Conservation (phyloP, 2,888 invertebrate species). For the Tinea pellionella region DNA sequence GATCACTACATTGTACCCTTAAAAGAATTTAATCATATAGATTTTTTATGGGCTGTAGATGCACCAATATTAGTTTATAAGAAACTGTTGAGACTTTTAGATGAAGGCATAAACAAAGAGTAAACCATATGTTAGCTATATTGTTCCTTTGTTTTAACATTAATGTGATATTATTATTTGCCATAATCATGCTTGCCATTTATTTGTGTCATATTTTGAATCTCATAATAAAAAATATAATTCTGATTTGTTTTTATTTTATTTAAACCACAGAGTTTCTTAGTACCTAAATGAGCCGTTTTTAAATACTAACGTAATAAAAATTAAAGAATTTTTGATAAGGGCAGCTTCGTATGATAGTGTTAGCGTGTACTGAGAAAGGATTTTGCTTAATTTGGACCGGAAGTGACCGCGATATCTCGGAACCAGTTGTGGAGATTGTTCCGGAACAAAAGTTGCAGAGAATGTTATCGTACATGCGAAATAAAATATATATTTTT, state of each 20-base stretch:
- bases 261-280: too few relatives aligned
- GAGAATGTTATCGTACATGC: too few relatives aligned
- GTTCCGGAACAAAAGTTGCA: too few relatives aligned
- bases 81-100: slow-evolving; percentile 54
- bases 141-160: background rate
- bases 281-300: too few relatives aligned
- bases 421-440: too few relatives aligned
- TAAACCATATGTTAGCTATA: background rate
- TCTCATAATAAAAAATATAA: slow-evolving; percentile 9
- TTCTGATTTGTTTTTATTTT: background rate
- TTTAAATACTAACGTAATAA: too few relatives aligned
- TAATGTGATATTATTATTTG: background rate
- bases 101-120: slow-evolving; percentile 29
- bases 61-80: slow-evolving; percentile 71
- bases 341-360: too few relatives aligned
- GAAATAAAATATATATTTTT: too few relatives aligned
- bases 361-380: too few relatives aligned
- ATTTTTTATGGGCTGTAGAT: slow-evolving; percentile 76
- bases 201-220: background rate
- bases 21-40: slow-evolving; percentile 77
- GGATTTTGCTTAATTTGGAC: too few relatives aligned
- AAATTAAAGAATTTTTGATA: too few relatives aligned
- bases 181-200: background rate
- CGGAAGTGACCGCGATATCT: too few relatives aligned
- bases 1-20: slow-evolving; percentile 71